Conservation (phyloP, 2,888 invertebrate species). For the Amphimallon solstitiale region DNA sequence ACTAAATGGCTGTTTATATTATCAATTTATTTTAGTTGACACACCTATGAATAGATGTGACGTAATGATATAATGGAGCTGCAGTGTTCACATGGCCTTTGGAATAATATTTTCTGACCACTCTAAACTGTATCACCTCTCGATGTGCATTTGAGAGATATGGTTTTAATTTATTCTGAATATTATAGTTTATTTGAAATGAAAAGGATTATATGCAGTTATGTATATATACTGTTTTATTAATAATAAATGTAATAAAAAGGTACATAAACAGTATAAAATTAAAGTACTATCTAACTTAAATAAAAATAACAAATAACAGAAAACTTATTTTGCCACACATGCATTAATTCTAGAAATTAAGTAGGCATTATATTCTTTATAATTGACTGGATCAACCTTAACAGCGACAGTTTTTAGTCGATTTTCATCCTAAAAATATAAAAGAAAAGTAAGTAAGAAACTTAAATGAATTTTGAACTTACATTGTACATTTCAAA, state of each 20-base stretch:
- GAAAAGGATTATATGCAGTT: no score
- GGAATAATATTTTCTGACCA: no score
- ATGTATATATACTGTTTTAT: no score
- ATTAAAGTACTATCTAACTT: neutral
- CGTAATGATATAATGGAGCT: no score
- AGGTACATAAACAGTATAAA: neutral
- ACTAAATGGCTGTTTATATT: no score
- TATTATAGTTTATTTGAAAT: neutral
- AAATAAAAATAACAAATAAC: neutral
- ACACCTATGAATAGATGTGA: no score
- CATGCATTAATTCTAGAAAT: constrained; percentile 57
- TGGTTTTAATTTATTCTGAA: no score
- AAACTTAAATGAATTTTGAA: constrained; percentile 57
- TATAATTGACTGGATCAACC: constrained; percentile 78
- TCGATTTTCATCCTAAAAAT: constrained; percentile 80
- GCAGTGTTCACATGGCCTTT: no score
- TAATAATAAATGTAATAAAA: neutral
- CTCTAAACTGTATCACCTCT: no score
- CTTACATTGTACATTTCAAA: constrained; percentile 92
- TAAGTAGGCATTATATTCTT: constrained; percentile 78
- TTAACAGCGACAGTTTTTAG: constrained; percentile 79
- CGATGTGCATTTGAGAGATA: no score
- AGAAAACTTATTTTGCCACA: constrained; percentile 17
- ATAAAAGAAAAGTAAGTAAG: constrained; percentile 36
- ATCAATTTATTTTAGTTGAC: no score